Base-by-base conservation (phyloP, 2,113 vertebrate species). In the Chionomys nivalis region DNA sequence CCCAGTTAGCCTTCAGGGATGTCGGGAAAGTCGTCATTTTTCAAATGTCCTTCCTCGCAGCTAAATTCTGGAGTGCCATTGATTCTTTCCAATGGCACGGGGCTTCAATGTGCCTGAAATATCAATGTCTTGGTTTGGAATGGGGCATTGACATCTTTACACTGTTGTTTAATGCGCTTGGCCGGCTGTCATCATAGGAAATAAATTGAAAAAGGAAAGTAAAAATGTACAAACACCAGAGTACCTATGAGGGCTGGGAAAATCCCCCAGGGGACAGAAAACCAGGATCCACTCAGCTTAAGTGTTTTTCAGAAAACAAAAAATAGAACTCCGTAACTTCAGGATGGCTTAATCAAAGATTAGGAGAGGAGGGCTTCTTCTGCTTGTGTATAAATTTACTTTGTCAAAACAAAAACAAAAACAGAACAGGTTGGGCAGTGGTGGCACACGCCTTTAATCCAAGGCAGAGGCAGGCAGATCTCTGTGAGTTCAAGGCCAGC, bases 231-330 rank as follows among this genome's bases (percentile, higher is more conserved):
- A 70, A 17, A 47, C 1, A 0, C 1, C 0, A 14, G 88, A 55
- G 6, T 14, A 7, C 1, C 78, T 75, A 0, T 4, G 0, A 3
- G 19, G 19, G 33, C 1, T 33, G 3, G 23, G 4, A 1, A 1
- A 7, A 11, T 3, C 5, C 36, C 39, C 36, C 39, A 36, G 11
- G 31, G 12, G 17, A 82, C 47, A n/a, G 68, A n/a, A 52, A n/a
- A 12, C 19, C 55, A 14, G 17, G 31, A 5, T 33, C 19, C 0
- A 2, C 36, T 66, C 42, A 28, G 73, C 31, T 21, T 16, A n/a
- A 55, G 44, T 33, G 10, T 78, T 94, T 93, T 61, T 65, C 49
- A 14, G 86, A 90, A 36, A 61, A 65, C 24, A 19, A 78, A 89
- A 49, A 36, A 42, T 23, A 39, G 49, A 73, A n/a, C 68, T 44